These are phyloP conservation scores for Leptocoma aspasia DNA, from an alignment of 2,113 vertebrate genomes.

Conservation along the genomic window DNA sequence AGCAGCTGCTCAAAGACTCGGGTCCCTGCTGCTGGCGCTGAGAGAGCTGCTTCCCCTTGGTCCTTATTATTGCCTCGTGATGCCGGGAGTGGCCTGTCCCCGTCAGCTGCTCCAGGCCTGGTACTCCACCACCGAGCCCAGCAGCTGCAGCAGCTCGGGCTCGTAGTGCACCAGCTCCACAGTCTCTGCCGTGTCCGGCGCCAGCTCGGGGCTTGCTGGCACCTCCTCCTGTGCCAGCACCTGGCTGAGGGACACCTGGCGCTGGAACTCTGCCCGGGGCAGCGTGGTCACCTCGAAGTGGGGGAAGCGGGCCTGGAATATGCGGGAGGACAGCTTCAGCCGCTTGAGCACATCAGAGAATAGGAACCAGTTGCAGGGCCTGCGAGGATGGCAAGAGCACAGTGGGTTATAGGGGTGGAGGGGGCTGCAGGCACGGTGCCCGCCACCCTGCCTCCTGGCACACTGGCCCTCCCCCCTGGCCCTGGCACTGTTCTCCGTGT, in stretches of 20 bases:
- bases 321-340: conserved; percentile 91
- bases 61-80: conserved; percentile 80
- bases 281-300: conserved; percentile 90
- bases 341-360: conserved; percentile 90
- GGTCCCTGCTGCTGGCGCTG: conserved; percentile 68
- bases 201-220: conserved; percentile 62
- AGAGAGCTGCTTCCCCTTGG: conserved; percentile 72
- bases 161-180: conserved; percentile 92
- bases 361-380: conserved; percentile 97
- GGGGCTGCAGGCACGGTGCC: fast-evolving
- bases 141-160: conserved; percentile 88
- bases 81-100: conserved; percentile 20
- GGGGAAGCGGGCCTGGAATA: conserved; percentile 92
- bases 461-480: not conserved
- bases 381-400: conserved; percentile 4
- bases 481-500: not conserved
- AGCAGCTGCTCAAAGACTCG: conserved; percentile 35
- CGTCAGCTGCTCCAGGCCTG: conserved; percentile 80
- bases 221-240: conserved; percentile 77
- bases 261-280: conserved; percentile 81
- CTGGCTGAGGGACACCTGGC: conserved; percentile 90
- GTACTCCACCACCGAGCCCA: conserved; percentile 84
- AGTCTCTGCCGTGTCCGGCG: conserved; percentile 75
- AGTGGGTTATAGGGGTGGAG: not conserved
- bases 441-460: not conserved